Base-by-base conservation (phyloP, 2,888 invertebrate species). In the Nymphalis polychloros region DNA sequence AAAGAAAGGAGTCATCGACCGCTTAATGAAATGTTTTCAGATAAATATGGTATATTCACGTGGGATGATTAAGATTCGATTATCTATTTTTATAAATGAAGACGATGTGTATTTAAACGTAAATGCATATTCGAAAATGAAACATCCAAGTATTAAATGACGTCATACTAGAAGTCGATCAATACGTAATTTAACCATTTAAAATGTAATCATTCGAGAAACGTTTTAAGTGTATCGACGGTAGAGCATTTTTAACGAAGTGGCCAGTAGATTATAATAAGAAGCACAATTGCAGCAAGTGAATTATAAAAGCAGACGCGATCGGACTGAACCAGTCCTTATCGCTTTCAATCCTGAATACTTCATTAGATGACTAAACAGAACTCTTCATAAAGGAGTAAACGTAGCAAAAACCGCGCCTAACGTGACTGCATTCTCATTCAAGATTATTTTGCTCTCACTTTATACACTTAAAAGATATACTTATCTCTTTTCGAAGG, bases 281-380 rank as follows among this genome's bases (percentile, higher is more conserved):
- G 73, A 72, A 67, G 75, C 76, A 84, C 83, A 85, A 86, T 82
- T 75, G 79, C 72, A 70, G 76, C 78, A 60, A 63, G 79, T 84
- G 84, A 85, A 85, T 87, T 84, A 83, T 68, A 71, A 61, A 71
- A 83, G 79, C 82, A 81, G 81, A 78, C 75, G 76, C 80, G 71
- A 78, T 72, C 77, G 78, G 78, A 77, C 77, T 77, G 78, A 71
- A 57, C 75, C 70, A 75, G 76, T 76, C 74, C 79, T 75, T 75
- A 70, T 67, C 68, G 78, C 70, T 72, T 79, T 79, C 78, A 79
- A 70, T 79, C 76, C 78, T 89, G 86, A 90, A 90, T 90, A 87
- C 88, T 90, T 90, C 88, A 91, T 91, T 88, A 91, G 87, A 85
- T 90, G 90, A 90, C 87, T 87, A 75, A 81, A 84, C 89, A 80